Evolutionary conservation across 2,113 vertebrate genomes (phyloP).

Genomic region (Planiliza haematocheilus): DNA sequence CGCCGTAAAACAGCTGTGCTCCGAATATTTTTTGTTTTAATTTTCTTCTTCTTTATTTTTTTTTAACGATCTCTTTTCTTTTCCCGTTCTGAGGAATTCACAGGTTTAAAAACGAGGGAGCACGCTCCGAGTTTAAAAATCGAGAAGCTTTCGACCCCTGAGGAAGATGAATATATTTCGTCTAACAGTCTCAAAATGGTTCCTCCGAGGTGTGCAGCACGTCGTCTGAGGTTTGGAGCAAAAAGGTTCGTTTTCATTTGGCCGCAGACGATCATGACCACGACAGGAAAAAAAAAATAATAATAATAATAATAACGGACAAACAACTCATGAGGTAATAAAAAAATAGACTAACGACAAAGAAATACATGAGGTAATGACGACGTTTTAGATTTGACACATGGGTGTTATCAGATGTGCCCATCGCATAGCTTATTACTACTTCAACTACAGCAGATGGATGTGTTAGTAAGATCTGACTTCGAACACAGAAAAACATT

Average conservation of each 20-base stretch:
- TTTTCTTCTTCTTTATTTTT: background rate
- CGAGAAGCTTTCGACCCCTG: conserved; percentile 74
- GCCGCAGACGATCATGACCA: conserved; percentile 72
- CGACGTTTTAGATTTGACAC: conserved; percentile 73
- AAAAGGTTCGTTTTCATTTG: conserved; percentile 64
- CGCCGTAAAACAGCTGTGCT: conserved; percentile 46
- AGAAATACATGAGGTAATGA: conserved; percentile 79
- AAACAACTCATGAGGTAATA: conserved; percentile 73
- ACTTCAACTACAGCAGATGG: conserved; percentile 79
- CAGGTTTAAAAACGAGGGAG: conserved; percentile 69
- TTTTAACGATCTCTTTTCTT: background rate
- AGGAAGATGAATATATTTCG: conserved; percentile 79
- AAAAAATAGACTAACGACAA: conserved; percentile 61
- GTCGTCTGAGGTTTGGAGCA: conserved; percentile 69
- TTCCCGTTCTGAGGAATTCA: conserved; percentile 60
- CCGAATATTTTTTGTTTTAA: conserved; percentile 10
- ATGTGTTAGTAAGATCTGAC: conserved; percentile 71
- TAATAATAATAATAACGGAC: too few relatives aligned
- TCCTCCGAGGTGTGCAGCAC: conserved; percentile 78
- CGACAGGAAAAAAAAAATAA: conserved; percentile 53
- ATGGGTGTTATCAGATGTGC: conserved; percentile 67
- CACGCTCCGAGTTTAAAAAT: conserved; percentile 50
- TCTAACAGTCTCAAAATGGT: conserved; percentile 78
- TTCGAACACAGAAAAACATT: conserved; percentile 49
- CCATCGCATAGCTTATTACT: conserved; percentile 76